These are phyloP conservation scores for Sitta europaea DNA, from an alignment of 2,113 vertebrate species.

Conservation along the genomic window DNA sequence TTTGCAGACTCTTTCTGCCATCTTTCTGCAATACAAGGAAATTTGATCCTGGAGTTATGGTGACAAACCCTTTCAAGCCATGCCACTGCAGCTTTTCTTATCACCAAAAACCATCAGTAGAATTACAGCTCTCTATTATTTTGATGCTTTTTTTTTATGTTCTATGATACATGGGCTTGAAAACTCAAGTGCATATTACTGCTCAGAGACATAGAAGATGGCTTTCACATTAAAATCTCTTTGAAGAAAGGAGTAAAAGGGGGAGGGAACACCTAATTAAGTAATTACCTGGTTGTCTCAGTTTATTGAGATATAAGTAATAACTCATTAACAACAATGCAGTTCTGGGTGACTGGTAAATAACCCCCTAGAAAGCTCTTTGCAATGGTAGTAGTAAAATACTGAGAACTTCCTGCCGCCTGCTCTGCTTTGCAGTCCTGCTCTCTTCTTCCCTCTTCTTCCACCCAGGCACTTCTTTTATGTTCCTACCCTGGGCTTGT, in stretches of 20 bases:
- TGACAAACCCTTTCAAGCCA: constrained; percentile 34
- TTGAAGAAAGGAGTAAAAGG: neutral
- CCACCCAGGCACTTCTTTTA: neutral
- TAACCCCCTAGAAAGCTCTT: neutral
- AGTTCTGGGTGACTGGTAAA: neutral
- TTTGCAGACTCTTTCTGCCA: constrained; percentile 63
- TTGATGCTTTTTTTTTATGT: constrained; percentile 13
- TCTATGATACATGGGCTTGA: constrained; percentile 4
- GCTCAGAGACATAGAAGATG: neutral
- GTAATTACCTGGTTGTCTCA: constrained; percentile 12
- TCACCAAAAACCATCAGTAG: constrained; percentile 35
- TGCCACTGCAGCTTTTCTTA: constrained; percentile 46
- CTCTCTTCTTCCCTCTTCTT: neutral
- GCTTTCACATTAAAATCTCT: constrained; percentile 18
- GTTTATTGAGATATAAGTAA: constrained; percentile 31
- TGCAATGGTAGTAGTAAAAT: neutral
- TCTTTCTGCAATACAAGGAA: constrained; percentile 60
- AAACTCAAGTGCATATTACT: neutral
- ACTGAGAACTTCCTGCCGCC: neutral
- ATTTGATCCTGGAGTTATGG: constrained; percentile 59
- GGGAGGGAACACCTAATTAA: neutral
- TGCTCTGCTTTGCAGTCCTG: neutral
- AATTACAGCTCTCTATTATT: constrained; percentile 55
- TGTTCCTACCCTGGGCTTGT: neutral
- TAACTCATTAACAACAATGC: constrained; percentile 6